These are phyloP conservation scores for Macrostomum cliftonense DNA, from an alignment of 2,888 invertebrate species.

Conservation along the genomic window DNA sequence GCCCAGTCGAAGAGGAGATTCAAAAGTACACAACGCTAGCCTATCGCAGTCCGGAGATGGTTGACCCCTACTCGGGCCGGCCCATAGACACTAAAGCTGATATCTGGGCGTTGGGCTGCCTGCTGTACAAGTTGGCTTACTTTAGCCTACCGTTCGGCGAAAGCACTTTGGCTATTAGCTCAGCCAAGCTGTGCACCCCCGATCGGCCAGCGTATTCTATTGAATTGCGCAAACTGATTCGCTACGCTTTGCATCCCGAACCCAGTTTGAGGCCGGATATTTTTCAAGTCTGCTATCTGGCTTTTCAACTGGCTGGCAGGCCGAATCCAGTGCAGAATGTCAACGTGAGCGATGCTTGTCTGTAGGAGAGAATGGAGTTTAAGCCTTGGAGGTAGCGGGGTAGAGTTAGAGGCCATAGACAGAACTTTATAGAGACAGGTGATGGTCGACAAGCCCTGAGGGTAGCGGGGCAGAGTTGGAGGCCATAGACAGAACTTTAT, in stretches of 20 bases:
- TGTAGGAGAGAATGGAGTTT: no score
- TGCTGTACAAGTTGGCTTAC: conserved; percentile 65
- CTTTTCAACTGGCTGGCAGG: conserved; percentile 51
- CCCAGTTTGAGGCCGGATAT: conserved; percentile 65
- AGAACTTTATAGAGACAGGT: no score
- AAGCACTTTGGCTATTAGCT: conserved; percentile 73
- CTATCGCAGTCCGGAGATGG: conserved; percentile 76
- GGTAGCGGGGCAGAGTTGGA: no score
- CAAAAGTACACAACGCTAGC: conserved; percentile 70
- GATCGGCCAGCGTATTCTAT: conserved; percentile 54
- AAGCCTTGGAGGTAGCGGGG: no score
- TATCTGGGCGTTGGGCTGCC: conserved; percentile 69
- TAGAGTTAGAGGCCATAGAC: no score
- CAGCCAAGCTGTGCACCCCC: conserved; percentile 65
- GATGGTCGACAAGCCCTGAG: no score
- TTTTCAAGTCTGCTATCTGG: conserved; percentile 57
- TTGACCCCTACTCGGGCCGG: conserved; percentile 65
- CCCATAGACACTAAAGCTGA: conserved; percentile 66
- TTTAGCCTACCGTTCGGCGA: conserved; percentile 75
- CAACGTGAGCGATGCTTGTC: conserved; percentile 39
- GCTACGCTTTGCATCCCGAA: conserved; percentile 66
- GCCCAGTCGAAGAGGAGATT: conserved; percentile 58
- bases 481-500: no score
- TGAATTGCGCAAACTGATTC: conserved; percentile 53
- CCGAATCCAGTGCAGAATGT: conserved; percentile 62